These are phyloP conservation scores for Microctenopoma steveboyesi DNA, from an alignment of 2,797 vertebrate genomes.

Conservation along the genomic window DNA sequence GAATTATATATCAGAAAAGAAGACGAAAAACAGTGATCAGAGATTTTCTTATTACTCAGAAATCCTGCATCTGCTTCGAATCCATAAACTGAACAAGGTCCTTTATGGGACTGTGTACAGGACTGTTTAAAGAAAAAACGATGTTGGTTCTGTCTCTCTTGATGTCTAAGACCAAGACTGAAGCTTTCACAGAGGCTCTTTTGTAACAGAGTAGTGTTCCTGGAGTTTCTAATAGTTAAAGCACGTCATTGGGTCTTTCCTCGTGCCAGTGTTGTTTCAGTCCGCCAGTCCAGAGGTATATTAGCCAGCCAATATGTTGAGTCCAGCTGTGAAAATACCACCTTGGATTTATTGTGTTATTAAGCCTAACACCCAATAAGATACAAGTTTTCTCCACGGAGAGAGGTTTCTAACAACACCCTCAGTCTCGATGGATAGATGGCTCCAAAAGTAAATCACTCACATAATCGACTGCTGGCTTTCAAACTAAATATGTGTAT, in stretches of 20 bases:
- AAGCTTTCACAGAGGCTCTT: conserved; percentile 50
- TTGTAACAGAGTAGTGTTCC: conserved; percentile 43
- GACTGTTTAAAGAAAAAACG: conserved; percentile 11
- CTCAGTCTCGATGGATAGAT: conserved; percentile 9
- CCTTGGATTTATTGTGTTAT: conserved; percentile 62
- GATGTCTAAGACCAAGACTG: conserved; percentile 27
- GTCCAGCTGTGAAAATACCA: conserved; percentile 71
- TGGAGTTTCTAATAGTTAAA: conserved; percentile 38
- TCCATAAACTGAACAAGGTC: background rate
- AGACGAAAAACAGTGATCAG: background rate
- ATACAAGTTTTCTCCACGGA: conserved; percentile 18
- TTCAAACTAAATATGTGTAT: conserved; percentile 27
- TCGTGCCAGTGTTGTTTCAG: conserved; percentile 45
- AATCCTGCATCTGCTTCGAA: conserved; percentile 4
- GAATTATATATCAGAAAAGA: background rate
- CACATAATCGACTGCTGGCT: conserved; percentile 16
- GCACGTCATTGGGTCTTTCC: conserved; percentile 30
- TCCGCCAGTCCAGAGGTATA: conserved; percentile 33
- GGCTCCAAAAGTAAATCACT: conserved; percentile 25
- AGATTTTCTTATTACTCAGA: background rate
- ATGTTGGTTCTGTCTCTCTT: conserved; percentile 29
- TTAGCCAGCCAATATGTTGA: conserved; percentile 53
- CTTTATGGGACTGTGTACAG: background rate
- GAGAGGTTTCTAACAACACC: conserved; percentile 16
- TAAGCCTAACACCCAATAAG: conserved; percentile 37